Conservation (phyloP, 2,797 vertebrate genomes). For the Apodemus agrarius region DNA sequence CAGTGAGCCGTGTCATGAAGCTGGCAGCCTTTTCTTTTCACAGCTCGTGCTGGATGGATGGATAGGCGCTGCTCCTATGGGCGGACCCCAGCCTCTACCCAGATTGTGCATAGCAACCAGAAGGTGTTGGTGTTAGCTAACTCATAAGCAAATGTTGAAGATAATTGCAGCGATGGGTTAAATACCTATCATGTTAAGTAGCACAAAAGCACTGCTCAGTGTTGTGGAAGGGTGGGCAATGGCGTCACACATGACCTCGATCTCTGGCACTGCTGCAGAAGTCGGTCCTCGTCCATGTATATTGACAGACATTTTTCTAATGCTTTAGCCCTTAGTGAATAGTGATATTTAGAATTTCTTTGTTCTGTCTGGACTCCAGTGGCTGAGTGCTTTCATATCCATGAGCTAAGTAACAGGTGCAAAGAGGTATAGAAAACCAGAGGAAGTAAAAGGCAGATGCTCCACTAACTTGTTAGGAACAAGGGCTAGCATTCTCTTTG, state of each 20-base stretch:
- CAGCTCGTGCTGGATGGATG: neutral
- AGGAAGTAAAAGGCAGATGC: neutral
- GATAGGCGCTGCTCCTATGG: neutral
- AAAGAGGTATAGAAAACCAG: neutral
- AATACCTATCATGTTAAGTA: neutral
- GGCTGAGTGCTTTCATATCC: neutral
- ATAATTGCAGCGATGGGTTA: conserved; percentile 21
- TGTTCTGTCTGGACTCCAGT: neutral
- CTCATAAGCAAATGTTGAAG: conserved; percentile 22
- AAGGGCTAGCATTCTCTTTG: neutral
- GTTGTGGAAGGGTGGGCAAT: neutral
- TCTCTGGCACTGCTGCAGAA: neutral
- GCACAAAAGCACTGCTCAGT: neutral
- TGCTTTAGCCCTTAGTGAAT: neutral
- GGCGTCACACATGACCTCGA: neutral
- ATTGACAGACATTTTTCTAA: neutral
- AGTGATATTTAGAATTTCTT: neutral
- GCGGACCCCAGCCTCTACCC: neutral
- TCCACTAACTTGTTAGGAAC: neutral
- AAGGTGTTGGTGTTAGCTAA: neutral
- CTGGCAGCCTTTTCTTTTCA: neutral
- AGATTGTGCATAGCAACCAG: neutral
- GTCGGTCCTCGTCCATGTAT: neutral
- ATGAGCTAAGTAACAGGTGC: neutral
- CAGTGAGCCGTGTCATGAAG: neutral